Conservation (phyloP, 2,113 vertebrate genomes). For the Eclectus roratus region DNA sequence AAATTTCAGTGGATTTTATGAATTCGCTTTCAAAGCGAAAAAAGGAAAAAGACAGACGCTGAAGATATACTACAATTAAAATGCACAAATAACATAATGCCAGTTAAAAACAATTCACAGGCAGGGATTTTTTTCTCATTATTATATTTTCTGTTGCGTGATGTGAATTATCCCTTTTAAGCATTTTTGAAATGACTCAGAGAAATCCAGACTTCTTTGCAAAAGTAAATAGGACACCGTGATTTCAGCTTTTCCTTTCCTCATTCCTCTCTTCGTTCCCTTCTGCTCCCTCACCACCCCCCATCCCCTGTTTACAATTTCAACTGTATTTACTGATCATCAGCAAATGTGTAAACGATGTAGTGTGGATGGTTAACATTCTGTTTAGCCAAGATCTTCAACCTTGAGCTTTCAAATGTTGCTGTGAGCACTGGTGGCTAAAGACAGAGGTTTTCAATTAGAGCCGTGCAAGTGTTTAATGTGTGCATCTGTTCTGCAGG, state of each 20-base stretch:
- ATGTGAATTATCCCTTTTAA: neutral
- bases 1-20: neutral
- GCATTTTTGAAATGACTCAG: neutral
- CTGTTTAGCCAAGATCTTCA: conserved; percentile 23
- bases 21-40: neutral
- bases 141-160: neutral
- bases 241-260: neutral
- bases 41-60: neutral
- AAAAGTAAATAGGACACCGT: neutral
- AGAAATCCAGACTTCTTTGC: neutral
- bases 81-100: neutral
- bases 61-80: neutral
- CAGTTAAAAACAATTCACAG: neutral
- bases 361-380: neutral
- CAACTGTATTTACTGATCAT: conserved; percentile 15
- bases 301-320: neutral
- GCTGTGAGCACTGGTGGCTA: conserved; percentile 48
- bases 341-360: neutral
- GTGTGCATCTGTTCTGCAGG: conserved; percentile 44
- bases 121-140: neutral
- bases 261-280: neutral
- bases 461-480: conserved; percentile 14
- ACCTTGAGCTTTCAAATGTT: conserved; percentile 37
- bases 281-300: neutral
- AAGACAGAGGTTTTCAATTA: conserved; percentile 64